These are phyloP conservation scores for Athetis lepigone DNA, from an alignment of 2,888 invertebrate genomes.

Conservation along the genomic window DNA sequence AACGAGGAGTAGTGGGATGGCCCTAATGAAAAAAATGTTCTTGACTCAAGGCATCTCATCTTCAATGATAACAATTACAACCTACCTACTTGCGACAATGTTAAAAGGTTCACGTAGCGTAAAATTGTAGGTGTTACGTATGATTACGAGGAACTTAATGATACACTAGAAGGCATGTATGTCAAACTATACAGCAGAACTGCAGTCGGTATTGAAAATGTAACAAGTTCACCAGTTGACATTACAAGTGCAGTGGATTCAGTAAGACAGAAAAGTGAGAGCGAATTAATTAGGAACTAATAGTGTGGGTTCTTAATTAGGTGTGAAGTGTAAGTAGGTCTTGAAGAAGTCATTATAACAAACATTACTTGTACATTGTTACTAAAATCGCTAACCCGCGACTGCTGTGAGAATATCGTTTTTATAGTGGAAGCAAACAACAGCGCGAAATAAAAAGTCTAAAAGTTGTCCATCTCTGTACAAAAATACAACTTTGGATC, in stretches of 20 bases:
- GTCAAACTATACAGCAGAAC: neutral
- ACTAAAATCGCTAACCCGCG: no score
- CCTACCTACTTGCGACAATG: neutral
- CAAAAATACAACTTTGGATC: no score
- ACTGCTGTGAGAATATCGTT: no score
- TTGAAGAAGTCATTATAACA: no score
- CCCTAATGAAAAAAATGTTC: no score
- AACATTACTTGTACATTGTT: no score
- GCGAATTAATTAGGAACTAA: constrained; percentile 2
- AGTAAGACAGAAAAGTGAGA: constrained; percentile 24
- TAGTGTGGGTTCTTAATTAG: neutral
- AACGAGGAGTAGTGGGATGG: no score
- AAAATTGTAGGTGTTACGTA: constrained; percentile 43
- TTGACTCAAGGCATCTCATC: no score
- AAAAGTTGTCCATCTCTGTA: no score
- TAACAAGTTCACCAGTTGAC: constrained; percentile 12
- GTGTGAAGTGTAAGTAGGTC: neutral
- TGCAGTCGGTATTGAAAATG: constrained; percentile 13
- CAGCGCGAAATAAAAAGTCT: no score
- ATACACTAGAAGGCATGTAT: constrained; percentile 11
- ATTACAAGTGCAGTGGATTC: neutral
- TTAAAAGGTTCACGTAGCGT: neutral
- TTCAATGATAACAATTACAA: neutral
- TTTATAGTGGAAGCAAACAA: no score
- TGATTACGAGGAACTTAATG: constrained; percentile 38